These are phyloP conservation scores for Pseudois nayaur DNA, from an alignment of 2,113 vertebrate species.

Conservation along the genomic window DNA sequence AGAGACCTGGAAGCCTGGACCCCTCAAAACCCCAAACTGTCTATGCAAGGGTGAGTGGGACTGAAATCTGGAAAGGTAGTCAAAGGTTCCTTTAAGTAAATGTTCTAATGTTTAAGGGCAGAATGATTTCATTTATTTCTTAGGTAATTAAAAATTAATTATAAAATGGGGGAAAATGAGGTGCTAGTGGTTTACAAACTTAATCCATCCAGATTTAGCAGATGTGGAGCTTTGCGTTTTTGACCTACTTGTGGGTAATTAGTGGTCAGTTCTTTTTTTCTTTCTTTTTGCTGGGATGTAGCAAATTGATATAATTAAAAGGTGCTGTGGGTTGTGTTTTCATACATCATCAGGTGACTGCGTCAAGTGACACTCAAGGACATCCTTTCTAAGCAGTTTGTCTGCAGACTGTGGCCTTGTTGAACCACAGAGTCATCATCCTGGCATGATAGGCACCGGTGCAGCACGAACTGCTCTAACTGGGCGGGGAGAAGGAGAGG, in stretches of 20 bases:
- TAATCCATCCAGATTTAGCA: background rate
- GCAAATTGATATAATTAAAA: background rate
- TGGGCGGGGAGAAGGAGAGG: background rate
- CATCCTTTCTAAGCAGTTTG: background rate
- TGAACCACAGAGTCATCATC: background rate
- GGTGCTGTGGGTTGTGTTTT: background rate
- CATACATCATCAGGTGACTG: background rate
- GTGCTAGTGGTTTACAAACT: constrained; percentile 33
- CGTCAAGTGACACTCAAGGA: background rate
- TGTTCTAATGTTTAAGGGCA: background rate
- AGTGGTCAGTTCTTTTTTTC: background rate
- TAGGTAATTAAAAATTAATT: constrained; percentile 36
- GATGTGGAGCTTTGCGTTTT: background rate
- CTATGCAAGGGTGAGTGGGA: background rate
- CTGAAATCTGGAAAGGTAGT: background rate
- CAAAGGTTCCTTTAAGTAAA: background rate
- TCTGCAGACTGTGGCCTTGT: background rate
- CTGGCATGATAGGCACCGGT: background rate
- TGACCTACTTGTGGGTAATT: constrained; percentile 25
- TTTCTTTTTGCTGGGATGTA: background rate
- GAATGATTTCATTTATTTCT: constrained; percentile 5
- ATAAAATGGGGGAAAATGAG: constrained; percentile 20
- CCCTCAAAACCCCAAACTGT: background rate
- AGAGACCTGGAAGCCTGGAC: background rate
- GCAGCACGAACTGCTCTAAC: background rate